A percentile compares a stretch with the other conserved stretches of the same genome.
Evolutionary conservation across 1,140 invertebrate species (phyloP).

Genomic region (Papilio polyxenes): DNA sequence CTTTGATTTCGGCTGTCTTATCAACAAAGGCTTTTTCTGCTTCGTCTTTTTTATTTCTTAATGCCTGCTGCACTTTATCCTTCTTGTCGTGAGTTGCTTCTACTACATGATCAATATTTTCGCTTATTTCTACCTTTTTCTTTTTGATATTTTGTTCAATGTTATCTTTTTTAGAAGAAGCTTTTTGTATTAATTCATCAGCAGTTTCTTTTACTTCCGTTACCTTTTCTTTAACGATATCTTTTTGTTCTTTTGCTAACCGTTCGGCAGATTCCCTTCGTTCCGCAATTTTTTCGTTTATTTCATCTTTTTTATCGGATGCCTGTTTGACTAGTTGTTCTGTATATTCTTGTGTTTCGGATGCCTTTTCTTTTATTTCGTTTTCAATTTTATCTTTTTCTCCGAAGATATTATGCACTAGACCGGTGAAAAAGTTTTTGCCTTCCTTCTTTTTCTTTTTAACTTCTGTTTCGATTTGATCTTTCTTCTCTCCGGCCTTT

Average conservation of each 20-base stretch:
- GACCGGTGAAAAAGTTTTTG: slow-evolving; percentile 71
- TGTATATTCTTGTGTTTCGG: slow-evolving; percentile 64
- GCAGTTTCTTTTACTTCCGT: slow-evolving; percentile 63
- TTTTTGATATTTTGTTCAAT: slow-evolving; percentile 59
- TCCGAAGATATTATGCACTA: slow-evolving; percentile 73
- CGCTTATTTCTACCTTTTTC: slow-evolving; percentile 63
- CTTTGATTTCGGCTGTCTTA: slow-evolving; percentile 50
- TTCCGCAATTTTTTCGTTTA: slow-evolving; percentile 60
- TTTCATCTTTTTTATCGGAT: slow-evolving; percentile 62
- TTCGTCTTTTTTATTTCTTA: slow-evolving; percentile 52
- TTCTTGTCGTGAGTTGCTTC: slow-evolving; percentile 45
- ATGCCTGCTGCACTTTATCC: slow-evolving; percentile 43
- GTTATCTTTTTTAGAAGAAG: slow-evolving; percentile 61
- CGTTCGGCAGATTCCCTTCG: slow-evolving; percentile 60
- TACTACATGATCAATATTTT: slow-evolving; percentile 54
- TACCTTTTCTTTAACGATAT: slow-evolving; percentile 60
- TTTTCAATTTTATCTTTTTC: slow-evolving; percentile 75
- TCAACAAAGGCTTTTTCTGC: slow-evolving; percentile 47
- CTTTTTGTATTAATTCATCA: slow-evolving; percentile 60
- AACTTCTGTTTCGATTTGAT: slow-evolving; percentile 56
- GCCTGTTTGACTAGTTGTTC: slow-evolving; percentile 61
- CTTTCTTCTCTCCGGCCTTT: slow-evolving; percentile 55
- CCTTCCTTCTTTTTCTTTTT: slow-evolving; percentile 75
- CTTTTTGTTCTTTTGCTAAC: slow-evolving; percentile 15
- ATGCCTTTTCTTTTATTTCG: slow-evolving; percentile 66